phyloP scores from a whole-genome alignment of 1,140 invertebrate species.

The Drusus annulatus region DNA sequence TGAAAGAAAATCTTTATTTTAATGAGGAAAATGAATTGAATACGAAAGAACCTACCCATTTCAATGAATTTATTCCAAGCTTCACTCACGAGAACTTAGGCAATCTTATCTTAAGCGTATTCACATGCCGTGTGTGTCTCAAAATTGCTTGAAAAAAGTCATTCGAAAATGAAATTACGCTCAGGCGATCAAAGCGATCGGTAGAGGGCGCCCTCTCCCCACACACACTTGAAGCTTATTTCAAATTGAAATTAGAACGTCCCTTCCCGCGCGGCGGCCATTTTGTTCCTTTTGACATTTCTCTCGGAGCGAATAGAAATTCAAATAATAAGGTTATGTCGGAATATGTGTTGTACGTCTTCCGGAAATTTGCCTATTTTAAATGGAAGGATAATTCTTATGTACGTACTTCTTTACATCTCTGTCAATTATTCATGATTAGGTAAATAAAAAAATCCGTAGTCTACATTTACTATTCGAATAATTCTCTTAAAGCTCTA shows the following conservation, averaged over 20 bases:
- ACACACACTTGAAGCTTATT: slow-evolving; percentile 52
- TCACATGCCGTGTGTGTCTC: slow-evolving; percentile 1
- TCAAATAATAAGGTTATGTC: slow-evolving; percentile 42
- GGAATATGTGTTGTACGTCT: neutral
- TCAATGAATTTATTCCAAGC: no score
- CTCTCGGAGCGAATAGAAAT: slow-evolving; percentile 42
- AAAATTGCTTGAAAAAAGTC: slow-evolving; percentile 39
- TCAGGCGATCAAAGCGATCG: slow-evolving; percentile 55
- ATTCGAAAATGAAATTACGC: slow-evolving; percentile 55
- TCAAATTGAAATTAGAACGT: slow-evolving; percentile 57
- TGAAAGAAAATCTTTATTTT: no score
- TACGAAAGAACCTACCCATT: no score
- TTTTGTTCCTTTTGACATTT: slow-evolving; percentile 48
- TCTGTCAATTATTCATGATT: no score
- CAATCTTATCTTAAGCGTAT: slow-evolving; percentile 6
- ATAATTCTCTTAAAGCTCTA: no score
- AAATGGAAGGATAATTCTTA: no score
- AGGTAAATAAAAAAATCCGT: no score
- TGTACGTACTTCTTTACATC: no score
- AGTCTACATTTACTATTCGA: no score
- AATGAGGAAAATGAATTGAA: no score
- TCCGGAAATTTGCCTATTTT: neutral
- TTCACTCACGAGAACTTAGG: neutral
- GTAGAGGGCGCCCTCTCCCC: slow-evolving; percentile 13
- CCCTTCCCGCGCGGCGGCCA: slow-evolving; percentile 43